Conservation (phyloP, 2,888 invertebrate genomes). For the Conchocele bisecta region DNA sequence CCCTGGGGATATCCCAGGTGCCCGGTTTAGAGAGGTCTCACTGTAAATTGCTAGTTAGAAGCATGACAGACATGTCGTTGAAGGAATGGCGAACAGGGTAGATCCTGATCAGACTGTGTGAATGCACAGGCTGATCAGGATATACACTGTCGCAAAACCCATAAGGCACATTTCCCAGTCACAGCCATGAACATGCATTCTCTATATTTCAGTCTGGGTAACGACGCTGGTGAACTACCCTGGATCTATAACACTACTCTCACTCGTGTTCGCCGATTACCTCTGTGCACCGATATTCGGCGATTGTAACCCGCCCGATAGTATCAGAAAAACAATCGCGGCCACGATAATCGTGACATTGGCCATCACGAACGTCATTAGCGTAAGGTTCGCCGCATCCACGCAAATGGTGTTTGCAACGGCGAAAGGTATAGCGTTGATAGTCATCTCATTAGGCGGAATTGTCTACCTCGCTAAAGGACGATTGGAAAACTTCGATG, state of each 20-base stretch:
- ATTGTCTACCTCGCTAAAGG: neutral
- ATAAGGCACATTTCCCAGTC: too few relatives aligned
- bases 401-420: neutral
- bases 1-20: too few relatives aligned
- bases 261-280: neutral
- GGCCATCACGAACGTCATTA: neutral
- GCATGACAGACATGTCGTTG: too few relatives aligned
- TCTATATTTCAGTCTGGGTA: neutral
- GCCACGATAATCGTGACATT: neutral
- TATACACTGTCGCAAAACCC: too few relatives aligned
- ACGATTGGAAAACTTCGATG: neutral
- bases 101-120: too few relatives aligned
- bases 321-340: neutral
- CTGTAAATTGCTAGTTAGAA: too few relatives aligned
- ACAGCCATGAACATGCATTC: too few relatives aligned
- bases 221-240: neutral
- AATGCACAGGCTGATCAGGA: too few relatives aligned
- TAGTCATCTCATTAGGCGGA: neutral
- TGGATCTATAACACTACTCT: neutral
- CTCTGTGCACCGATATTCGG: neutral
- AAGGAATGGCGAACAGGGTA: too few relatives aligned
- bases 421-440: neutral
- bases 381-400: neutral
- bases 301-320: neutral
- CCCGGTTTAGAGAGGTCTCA: too few relatives aligned